Evolutionary conservation across 1,140 invertebrate genomes (phyloP), one percentile per base, ranked within the genome.

Genomic region (Orchesella cincta): DNA sequence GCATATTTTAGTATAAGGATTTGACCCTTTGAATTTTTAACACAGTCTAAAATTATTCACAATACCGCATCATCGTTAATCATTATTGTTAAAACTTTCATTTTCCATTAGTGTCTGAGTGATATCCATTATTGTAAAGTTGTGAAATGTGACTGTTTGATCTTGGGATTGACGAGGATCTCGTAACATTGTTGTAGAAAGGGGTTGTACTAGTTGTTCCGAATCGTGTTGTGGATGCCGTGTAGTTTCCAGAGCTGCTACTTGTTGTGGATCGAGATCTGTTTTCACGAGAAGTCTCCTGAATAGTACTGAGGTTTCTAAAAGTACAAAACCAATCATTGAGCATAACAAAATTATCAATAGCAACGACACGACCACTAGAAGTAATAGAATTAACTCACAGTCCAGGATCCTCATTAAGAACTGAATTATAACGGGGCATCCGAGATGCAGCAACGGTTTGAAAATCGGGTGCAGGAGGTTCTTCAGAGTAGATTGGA

Each of bases 221-320:
- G 26, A 26, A 36, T 3, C 71, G 71, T n/a, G 71, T 73, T 28
- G 71, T 26, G 14, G 62, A 57, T 23, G 26, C 26, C 3, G 67
- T 71, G 18, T 34, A 39, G 20, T 20, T 39, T 14, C 71, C 36
- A 8, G 78, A 80, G 39, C 76, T 80, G 52, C 12, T 18, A 57
- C 79, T 78, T 0, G 76, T 74, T 12, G 76, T 78, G n/a, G 46
- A 57, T 57, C 36, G 8, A 23, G 78, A 79, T 1, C 78, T 31
- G 70, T 73, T 77, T 72, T 80, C 79, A 20, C 73, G 75, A 0
- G 79, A 80, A 54, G 79, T 80, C 46, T 80, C 79, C 46, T 80
- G 79, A 73, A 80, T 80, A 0, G 76, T 77, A 23, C 79, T 80
- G 20, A 80, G 54, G 29, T 80, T 80, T 18, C 71, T 73, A 33